phyloP scores from a whole-genome alignment of 2,113 vertebrate species.

The Elaphurus davidianus region DNA sequence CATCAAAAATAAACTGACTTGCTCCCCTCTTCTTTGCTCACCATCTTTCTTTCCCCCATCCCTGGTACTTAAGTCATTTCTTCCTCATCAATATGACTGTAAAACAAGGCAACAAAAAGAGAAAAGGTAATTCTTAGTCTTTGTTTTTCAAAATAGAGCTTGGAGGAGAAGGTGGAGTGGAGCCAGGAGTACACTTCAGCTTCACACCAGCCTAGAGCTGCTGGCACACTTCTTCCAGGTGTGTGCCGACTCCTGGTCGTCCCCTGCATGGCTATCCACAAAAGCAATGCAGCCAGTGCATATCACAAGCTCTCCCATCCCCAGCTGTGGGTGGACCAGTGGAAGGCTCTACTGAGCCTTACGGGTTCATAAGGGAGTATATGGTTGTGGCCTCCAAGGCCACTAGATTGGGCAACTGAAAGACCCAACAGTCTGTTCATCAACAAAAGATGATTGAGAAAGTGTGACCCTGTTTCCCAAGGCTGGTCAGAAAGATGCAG shows the following conservation, averaged over 20 bases:
- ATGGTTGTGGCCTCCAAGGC: constrained; percentile 85
- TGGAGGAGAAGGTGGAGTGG: constrained; percentile 88
- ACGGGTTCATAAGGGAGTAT: constrained; percentile 85
- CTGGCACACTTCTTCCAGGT: constrained; percentile 87
- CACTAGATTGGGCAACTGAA: constrained; percentile 87
- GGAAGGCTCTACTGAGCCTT: constrained; percentile 84
- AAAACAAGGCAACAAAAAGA: background rate
- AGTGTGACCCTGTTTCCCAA: constrained; percentile 87
- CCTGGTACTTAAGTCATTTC: background rate
- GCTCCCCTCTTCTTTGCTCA: background rate
- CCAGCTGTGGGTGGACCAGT: constrained; percentile 83
- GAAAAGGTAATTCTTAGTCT: constrained; percentile 77
- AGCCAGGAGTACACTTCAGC: constrained; percentile 85
- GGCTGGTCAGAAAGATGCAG: constrained; percentile 84
- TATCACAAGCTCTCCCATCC: constrained; percentile 89
- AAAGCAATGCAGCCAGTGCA: constrained; percentile 84
- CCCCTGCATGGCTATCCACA: constrained; percentile 86
- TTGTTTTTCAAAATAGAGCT: constrained; percentile 89
- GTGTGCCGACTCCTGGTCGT: constrained; percentile 85
- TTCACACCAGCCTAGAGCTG: constrained; percentile 88
- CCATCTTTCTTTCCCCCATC: background rate
- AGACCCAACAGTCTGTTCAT: constrained; percentile 85
- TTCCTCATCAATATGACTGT: background rate
- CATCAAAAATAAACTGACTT: background rate
- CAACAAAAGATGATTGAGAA: constrained; percentile 84